Conservation (phyloP, 1,140 invertebrate species). For the Teleogryllus occipitalis region DNA sequence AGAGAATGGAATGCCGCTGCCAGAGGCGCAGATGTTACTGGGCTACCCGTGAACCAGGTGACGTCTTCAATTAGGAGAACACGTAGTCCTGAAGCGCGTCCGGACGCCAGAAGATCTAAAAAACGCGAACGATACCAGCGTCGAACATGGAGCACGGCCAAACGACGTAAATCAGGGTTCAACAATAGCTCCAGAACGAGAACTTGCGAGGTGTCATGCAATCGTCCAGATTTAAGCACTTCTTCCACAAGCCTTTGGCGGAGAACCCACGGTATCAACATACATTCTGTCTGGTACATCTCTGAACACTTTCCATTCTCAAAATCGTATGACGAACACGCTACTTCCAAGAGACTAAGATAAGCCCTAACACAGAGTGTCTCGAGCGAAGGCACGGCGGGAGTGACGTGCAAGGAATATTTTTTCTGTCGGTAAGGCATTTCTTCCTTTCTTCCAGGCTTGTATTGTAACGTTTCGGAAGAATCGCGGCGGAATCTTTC, state of each 20-base stretch:
- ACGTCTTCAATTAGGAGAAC: constrained; percentile 21
- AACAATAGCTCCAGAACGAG: constrained; percentile 19
- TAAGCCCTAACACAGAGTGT: constrained; percentile 13
- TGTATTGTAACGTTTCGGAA: too few relatives aligned
- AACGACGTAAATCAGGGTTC: constrained; percentile 17
- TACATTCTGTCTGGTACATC: background rate
- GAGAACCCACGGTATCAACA: constrained; percentile 15
- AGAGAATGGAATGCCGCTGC: constrained; percentile 17
- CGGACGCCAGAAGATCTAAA: constrained; percentile 15
- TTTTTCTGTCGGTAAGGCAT: too few relatives aligned
- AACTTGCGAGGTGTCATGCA: constrained; percentile 18
- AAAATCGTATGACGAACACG: background rate
- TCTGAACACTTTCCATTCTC: background rate
- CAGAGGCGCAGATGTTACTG: constrained; percentile 14
- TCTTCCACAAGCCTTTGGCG: constrained; percentile 22
- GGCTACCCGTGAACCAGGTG: constrained; percentile 21
- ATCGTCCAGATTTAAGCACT: constrained; percentile 15
- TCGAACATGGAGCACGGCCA: constrained; percentile 20
- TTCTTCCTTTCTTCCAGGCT: too few relatives aligned
- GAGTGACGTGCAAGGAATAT: background rate
- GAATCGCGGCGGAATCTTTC: too few relatives aligned
- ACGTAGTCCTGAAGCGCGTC: constrained; percentile 15
- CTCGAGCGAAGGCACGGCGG: constrained; percentile 10
- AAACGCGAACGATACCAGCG: constrained; percentile 19
- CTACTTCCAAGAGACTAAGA: constrained; percentile 14